phyloP scores from a whole-genome alignment of 2,888 invertebrate species.

The Biston stratarius region DNA sequence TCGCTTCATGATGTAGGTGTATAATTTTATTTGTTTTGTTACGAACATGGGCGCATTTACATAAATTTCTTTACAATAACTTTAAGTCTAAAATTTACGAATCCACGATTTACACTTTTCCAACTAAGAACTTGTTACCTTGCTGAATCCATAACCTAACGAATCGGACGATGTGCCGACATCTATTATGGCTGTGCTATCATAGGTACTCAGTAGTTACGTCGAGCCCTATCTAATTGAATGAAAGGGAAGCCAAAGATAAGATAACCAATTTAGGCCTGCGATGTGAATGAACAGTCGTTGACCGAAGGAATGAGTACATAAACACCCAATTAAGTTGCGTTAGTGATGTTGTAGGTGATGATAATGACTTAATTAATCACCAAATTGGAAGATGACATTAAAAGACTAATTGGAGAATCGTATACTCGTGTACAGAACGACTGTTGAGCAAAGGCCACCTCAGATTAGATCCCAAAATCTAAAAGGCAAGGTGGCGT shows the following conservation, averaged over 20 bases:
- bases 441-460: too few species aligned
- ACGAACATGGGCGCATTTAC: not conserved
- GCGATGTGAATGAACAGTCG: constrained; percentile 65
- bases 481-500: too few species aligned
- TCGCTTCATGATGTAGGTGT: not conserved
- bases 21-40: constrained; percentile 3
- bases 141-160: not conserved
- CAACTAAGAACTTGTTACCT: not conserved
- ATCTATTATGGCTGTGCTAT: not conserved
- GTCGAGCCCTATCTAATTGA: constrained; percentile 59
- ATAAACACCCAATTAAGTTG: constrained; percentile 32
- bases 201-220: constrained; percentile 29
- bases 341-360: constrained; percentile 24
- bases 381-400: not conserved
- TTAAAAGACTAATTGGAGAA: not conserved
- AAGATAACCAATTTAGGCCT: constrained; percentile 73
- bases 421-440: too few species aligned
- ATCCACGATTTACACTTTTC: not conserved
- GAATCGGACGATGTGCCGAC: too few species aligned
- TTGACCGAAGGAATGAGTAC: constrained; percentile 64
- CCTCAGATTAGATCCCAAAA: too few species aligned
- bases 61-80: not conserved
- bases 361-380: constrained; percentile 17
- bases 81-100: not conserved
- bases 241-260: constrained; percentile 75